phyloP scores from a whole-genome alignment of 2,797 vertebrate species.

The Mastacembelus armatus region DNA sequence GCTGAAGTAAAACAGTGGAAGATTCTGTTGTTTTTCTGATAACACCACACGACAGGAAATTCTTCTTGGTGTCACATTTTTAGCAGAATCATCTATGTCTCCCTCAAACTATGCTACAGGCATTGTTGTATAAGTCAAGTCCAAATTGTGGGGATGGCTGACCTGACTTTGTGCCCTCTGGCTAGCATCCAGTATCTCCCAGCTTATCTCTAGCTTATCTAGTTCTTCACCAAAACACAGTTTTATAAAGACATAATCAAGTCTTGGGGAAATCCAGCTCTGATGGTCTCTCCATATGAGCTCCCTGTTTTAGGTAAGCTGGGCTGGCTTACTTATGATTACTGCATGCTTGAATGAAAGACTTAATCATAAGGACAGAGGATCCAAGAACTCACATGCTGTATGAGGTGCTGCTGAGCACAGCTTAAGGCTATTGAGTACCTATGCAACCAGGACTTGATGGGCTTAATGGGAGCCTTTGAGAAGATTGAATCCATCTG shows the following conservation, averaged over 20 bases:
- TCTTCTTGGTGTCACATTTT: slow-evolving; percentile 71
- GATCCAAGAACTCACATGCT: slow-evolving; percentile 34
- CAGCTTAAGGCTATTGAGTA: slow-evolving; percentile 15
- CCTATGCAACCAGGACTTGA: slow-evolving; percentile 10
- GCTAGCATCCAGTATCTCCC: not conserved
- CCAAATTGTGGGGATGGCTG: slow-evolving; percentile 26
- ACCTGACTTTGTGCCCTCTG: not conserved
- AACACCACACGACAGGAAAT: slow-evolving; percentile 85
- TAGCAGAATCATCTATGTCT: slow-evolving; percentile 22
- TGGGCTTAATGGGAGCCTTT: slow-evolving; percentile 21
- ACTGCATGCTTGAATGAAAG: slow-evolving; percentile 55
- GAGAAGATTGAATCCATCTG: slow-evolving; percentile 44
- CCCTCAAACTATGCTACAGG: not conserved
- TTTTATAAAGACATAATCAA: slow-evolving; percentile 40
- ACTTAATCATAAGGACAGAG: slow-evolving; percentile 40
- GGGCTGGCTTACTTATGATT: slow-evolving; percentile 54
- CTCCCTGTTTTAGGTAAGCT: slow-evolving; percentile 38
- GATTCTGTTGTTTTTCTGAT: slow-evolving; percentile 82
- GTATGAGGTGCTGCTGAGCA: slow-evolving; percentile 22
- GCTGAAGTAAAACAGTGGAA: slow-evolving; percentile 73
- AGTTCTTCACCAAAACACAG: slow-evolving; percentile 2
- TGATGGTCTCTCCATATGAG: slow-evolving; percentile 42
- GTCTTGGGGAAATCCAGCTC: slow-evolving; percentile 30
- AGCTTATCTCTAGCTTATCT: slow-evolving; percentile 1
- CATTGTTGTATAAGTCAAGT: slow-evolving; percentile 30